phyloP scores from a whole-genome alignment of 2,888 invertebrate species.

The Machimus atricapillus region DNA sequence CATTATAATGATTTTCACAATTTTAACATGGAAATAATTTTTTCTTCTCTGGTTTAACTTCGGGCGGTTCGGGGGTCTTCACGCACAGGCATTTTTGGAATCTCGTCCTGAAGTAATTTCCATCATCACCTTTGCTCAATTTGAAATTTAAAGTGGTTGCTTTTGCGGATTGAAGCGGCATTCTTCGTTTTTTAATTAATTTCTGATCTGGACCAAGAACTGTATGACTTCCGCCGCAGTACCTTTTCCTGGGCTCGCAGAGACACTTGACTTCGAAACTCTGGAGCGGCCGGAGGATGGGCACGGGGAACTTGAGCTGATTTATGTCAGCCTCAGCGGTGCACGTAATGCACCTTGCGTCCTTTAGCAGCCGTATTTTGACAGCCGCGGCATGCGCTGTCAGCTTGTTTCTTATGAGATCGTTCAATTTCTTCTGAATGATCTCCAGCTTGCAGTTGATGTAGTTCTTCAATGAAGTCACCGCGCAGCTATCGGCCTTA shows the following conservation, averaged over 20 bases:
- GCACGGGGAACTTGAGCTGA: neutral
- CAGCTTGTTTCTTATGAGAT: neutral
- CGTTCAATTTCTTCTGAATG: constrained; percentile 5
- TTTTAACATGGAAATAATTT: neutral
- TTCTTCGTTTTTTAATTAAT: neutral
- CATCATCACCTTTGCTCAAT: neutral
- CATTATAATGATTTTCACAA: neutral
- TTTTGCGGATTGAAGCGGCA: neutral
- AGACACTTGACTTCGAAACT: neutral
- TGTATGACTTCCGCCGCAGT: constrained; percentile 15
- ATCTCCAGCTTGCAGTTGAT: constrained; percentile 15
- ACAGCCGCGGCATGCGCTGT: neutral
- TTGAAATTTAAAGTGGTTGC: neutral
- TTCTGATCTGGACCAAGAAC: neutral
- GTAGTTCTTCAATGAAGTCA: constrained; percentile 8
- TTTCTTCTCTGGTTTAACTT: neutral
- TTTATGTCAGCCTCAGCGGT: constrained; percentile 8
- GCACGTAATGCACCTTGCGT: constrained; percentile 10
- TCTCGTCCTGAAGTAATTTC: neutral
- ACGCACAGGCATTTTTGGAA: neutral
- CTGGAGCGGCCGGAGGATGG: neutral
- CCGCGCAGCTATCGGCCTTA: neutral
- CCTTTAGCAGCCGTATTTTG: neutral
- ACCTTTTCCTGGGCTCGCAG: neutral
- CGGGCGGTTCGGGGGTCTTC: neutral